Base-by-base conservation (phyloP, 2,888 invertebrate genomes). In the Cerastoderma edule region DNA sequence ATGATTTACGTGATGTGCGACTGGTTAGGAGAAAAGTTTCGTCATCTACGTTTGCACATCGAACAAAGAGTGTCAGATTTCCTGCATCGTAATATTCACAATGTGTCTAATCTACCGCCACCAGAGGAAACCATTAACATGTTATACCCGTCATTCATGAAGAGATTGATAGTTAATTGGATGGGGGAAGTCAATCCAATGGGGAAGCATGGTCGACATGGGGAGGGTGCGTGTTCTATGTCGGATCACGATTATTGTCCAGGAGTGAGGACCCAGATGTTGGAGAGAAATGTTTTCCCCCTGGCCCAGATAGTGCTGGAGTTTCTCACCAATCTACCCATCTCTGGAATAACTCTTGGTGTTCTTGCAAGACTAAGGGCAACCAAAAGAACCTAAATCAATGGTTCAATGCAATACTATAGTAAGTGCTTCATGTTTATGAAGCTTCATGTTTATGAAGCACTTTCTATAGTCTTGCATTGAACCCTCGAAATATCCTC, bases 331-430 rank as follows among this genome's bases (percentile, higher is more conserved):
- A 87, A 87, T 69, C 82, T 86, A 28, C 72, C 89, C 13, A 81
- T 90, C 32, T 89, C 89, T 5, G 90, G 89, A 0, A 85, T 88
- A 2, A 86, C 89, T 13, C 90, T 89, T 82, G 89, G 90, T 33
- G 84, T 90, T 39, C 86, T 85, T 71, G 84, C 89, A 24, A 78
- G 80, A 53, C 27, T 53, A 53, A 53, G 27, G n/a, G 24, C 53
- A 22, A n/a, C n/a, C n/a, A n/a, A n/a, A n/a, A n/a, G n/a, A n/a
- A n/a, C n/a, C n/a, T n/a, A n/a, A n/a, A n/a, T n/a, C n/a, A n/a
- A n/a, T n/a, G n/a, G n/a, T n/a, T n/a, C n/a, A n/a, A n/a, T n/a
- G n/a, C n/a, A n/a, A n/a, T n/a, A n/a, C n/a, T n/a, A n/a, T n/a
- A n/a, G n/a, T n/a, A n/a, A n/a, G n/a, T n/a, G n/a, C n/a, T n/a